phyloP scores from a whole-genome alignment of 2,113 vertebrate species.

The Cricetomys ansorgei region DNA sequence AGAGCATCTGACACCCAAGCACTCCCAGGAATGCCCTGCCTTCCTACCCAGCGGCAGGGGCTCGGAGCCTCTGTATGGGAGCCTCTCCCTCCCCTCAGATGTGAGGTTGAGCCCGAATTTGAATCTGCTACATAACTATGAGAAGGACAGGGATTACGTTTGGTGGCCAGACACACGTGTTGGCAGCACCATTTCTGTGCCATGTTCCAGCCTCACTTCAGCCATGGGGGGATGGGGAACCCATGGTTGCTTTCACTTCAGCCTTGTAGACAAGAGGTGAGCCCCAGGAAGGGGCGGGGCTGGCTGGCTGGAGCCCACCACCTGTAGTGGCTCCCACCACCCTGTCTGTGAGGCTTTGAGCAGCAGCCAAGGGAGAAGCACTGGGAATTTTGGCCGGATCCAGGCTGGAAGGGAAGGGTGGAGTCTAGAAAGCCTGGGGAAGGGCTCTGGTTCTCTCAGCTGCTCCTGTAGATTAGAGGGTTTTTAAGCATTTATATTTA shows the following conservation, averaged over 20 bases:
- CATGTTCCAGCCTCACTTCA: neutral
- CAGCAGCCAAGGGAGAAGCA: neutral
- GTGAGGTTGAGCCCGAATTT: neutral
- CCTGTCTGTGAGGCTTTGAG: neutral
- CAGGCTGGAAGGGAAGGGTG: neutral
- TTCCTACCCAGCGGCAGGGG: neutral
- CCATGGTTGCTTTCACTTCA: no score
- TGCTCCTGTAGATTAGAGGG: neutral
- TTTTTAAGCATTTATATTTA: constrained; percentile 34
- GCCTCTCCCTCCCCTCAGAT: no score
- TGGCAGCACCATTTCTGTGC: neutral
- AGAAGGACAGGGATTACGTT: accelerated
- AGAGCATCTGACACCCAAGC: neutral
- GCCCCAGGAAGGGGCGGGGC: neutral
- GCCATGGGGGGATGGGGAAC: neutral
- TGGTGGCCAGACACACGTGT: neutral
- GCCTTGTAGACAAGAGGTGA: neutral
- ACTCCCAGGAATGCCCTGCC: neutral
- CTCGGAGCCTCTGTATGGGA: neutral
- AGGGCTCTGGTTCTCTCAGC: neutral
- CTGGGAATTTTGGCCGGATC: neutral
- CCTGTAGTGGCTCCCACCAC: neutral
- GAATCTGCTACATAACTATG: no score
- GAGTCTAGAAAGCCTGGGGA: neutral
- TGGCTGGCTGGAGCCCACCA: neutral